Evolutionary conservation across 2,888 invertebrate species (phyloP), one percentile per base, ranked within the genome.

Genomic region (Phymatocera aterrima): DNA sequence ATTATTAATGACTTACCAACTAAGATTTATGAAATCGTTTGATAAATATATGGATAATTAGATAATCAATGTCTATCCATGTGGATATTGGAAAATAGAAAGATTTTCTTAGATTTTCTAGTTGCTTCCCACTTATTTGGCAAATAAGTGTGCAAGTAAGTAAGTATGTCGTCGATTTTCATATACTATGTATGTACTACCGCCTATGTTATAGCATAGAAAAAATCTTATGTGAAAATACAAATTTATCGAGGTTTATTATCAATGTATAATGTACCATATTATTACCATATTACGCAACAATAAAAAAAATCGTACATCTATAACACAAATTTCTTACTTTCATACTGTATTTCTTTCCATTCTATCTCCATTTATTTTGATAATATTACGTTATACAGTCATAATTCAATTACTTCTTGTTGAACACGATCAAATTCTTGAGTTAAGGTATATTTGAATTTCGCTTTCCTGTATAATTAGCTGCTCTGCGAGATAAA

Each of bases 211-310:
- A 64, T 18, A 68, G 15, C 5, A 0, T 68, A 68, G 15, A 21
- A 46, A 68, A 64, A 37, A 15, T 57, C 24, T 57, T 57, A 54
- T 68, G 28, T 10, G 60, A 18, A n/a, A 43, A 68, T 24, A 28
- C 43, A 68, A 68, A 46, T 24, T 68, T 28, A 68, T 46, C 24
- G 15, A 34, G 70, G 72, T 18, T 31, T n/a, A 72, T 51, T 72
- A 51, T 51, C 34, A 72, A 18, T 72, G 51, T 72, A 51, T 72
- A 34, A 60, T 72, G 12, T 72, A 72, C 48, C 43, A 72, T 72
- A 51, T n/a, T n/a, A n/a, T n/a, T 72, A 48, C 31, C 48, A 72
- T 72, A 72, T 72, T 72, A 72, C 12, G 31, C 24, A 34, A 72
- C n/a, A 72, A 72, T 72, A 70, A 70, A 43, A 37, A 40, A 40